These are phyloP conservation scores for Apostichopus californicus DNA, from an alignment of 35 echinoderm and acorn worm genomes.

Conservation along the genomic window DNA sequence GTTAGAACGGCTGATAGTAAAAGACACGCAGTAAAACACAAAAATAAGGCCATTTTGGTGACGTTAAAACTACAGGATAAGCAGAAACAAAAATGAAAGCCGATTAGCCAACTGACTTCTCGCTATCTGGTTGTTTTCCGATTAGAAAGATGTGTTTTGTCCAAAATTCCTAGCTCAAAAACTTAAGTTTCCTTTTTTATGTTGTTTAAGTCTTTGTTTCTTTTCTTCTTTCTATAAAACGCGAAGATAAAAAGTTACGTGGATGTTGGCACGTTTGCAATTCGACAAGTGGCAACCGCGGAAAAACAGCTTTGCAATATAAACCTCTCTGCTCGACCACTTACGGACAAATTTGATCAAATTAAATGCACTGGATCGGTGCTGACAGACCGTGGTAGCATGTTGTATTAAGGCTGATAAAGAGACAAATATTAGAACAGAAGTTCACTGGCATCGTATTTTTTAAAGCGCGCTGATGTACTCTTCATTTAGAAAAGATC, in stretches of 20 bases:
- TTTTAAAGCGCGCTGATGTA: conserved; percentile 22
- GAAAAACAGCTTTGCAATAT: conserved; percentile 1
- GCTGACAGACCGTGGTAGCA: conserved; percentile 22
- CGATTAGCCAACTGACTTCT: background rate
- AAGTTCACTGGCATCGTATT: conserved; percentile 29
- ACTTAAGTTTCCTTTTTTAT: background rate
- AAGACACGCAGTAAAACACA: conserved; percentile 40
- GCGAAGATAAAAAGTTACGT: conserved; percentile 20
- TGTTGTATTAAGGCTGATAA: conserved; percentile 15
- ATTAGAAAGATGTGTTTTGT: background rate
- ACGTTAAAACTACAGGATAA: background rate
- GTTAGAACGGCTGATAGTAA: conserved; percentile 44
- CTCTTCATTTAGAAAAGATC: conserved; percentile 25
- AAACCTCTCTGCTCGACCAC: conserved; percentile 14
- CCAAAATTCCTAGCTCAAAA: background rate
- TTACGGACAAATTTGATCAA: conserved; percentile 36
- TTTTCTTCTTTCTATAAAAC: background rate
- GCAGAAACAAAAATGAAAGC: background rate
- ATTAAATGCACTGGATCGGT: conserved; percentile 1
- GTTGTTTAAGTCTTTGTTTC: no score
- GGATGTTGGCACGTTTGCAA: conserved; percentile 5
- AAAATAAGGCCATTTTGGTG: conserved; percentile 49
- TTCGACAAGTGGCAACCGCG: conserved; percentile 2
- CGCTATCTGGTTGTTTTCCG: background rate
- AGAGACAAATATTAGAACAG: conserved; percentile 18